phyloP scores from a whole-genome alignment of 2,888 invertebrate genomes.

The Reticulitermes lucifugus region DNA sequence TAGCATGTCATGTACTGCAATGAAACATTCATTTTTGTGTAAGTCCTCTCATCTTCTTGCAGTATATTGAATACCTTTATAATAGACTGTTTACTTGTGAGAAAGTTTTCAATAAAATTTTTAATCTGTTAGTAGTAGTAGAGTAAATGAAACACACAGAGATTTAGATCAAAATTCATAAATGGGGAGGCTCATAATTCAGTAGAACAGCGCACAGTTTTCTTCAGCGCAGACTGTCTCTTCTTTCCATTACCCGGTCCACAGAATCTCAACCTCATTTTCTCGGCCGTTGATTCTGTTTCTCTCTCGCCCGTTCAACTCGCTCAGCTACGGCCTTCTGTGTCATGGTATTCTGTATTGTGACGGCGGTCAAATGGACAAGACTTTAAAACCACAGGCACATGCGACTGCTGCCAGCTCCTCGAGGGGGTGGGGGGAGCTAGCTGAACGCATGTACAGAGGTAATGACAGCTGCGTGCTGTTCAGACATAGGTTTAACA shows the following conservation, averaged over 20 bases:
- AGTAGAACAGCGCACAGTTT: not conserved
- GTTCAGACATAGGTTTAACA: not conserved
- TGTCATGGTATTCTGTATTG: conserved; percentile 38
- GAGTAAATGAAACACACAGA: no score
- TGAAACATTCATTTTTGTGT: no score
- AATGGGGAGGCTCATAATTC: not conserved
- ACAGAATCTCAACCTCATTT: conserved; percentile 68
- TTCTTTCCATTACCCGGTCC: conserved; percentile 64
- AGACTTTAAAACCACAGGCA: conserved; percentile 36
- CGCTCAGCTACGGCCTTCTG: conserved; percentile 29
- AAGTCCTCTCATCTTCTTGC: no score
- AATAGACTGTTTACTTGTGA: no score
- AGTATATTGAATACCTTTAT: no score
- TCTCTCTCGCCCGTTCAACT: conserved; percentile 57
- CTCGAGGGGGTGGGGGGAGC: not conserved
- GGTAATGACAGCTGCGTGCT: not conserved
- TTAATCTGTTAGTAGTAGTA: no score
- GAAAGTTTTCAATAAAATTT: no score
- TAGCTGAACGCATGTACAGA: not conserved
- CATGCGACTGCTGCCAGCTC: not conserved
- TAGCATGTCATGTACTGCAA: no score
- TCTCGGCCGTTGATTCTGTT: conserved; percentile 69
- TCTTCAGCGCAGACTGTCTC: conserved; percentile 27
- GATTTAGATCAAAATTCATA: no score
- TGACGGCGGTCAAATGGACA: conserved; percentile 39